These are phyloP conservation scores for Heteromormyrus szaboi DNA, from an alignment of 2,797 vertebrate species.

Conservation along the genomic window DNA sequence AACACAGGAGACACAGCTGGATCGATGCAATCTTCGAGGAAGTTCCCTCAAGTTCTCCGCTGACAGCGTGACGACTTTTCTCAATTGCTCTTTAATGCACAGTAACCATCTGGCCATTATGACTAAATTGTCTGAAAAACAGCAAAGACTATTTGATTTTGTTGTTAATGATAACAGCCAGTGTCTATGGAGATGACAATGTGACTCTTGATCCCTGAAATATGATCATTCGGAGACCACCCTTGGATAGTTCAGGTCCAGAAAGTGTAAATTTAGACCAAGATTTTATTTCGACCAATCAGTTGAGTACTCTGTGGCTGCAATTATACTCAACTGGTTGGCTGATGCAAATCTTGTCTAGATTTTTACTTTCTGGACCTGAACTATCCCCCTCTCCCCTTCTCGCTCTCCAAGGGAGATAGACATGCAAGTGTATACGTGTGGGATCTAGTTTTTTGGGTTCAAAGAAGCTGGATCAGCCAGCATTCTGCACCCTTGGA, in stretches of 20 bases:
- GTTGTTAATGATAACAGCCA: background rate
- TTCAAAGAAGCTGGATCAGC: background rate
- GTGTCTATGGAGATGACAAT: background rate
- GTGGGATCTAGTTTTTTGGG: background rate
- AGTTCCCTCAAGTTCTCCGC: background rate
- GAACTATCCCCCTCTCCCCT: background rate
- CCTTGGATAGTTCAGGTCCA: background rate
- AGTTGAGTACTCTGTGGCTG: background rate
- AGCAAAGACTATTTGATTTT: background rate
- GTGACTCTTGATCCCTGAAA: background rate
- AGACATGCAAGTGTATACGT: background rate
- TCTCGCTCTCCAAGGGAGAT: background rate
- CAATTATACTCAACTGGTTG: background rate
- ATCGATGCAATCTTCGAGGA: background rate
- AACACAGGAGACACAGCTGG: background rate
- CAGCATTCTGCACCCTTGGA: background rate
- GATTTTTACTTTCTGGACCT: background rate
- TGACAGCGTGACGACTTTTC: background rate
- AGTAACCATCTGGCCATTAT: constrained; percentile 5
- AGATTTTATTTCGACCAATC: background rate
- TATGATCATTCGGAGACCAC: background rate
- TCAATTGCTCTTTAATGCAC: background rate
- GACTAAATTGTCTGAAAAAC: background rate
- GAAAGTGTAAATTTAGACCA: background rate
- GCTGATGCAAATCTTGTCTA: background rate